Evolutionary conservation across 2,888 invertebrate genomes (phyloP), one percentile per base, ranked within the genome.

Genomic region (Himalopsyche tibetana): DNA sequence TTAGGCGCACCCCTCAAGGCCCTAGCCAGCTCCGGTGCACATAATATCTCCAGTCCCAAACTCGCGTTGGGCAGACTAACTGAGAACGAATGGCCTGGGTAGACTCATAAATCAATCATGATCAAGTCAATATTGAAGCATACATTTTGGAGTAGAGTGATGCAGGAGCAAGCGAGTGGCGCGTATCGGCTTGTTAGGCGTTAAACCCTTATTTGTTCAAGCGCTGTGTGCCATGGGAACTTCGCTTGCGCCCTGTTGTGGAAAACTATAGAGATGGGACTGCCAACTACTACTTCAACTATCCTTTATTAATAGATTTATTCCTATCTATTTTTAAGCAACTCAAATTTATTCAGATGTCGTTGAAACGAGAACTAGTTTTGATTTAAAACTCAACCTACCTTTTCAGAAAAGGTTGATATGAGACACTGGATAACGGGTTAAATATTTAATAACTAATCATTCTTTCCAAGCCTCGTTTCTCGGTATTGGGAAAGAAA

Each of bases 31-130:
- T 63, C 28, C 63, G 28, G 63, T 63, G 28, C 63, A n/a, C 28
- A 63, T 63, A 63, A 63, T 63, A 63, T 63, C 63, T 63, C 63
- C 28, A 63, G 63, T 63, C 19, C 63, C 28, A 19, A 63, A 15
- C 63, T 63, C 63, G 63, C 63, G 8, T n/a, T 28, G 9, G 28
- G 63, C 28, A 63, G 63, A 8, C 19, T 8, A 28, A 19, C 63
- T 63, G 63, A 63, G 63, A 84, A 84, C 55, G 81, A 84, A 84
- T 84, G 40, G 82, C 74, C 81, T 36, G 51, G 81, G 82, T 42
- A 69, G 63, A 45, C 55, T 84, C 82, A 83, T 87, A 87, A 87
- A 87, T 87, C 86, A 87, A 87, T 87, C 87, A 87, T 40, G 74
- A 84, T 83, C 82, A 55, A 85, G 81, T 86, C 87, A 86, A 87